A percentile compares a stretch with the other conserved stretches of the same genome.
Evolutionary conservation across 2,888 invertebrate genomes (phyloP).

Genomic region (Hartigia nigra): DNA sequence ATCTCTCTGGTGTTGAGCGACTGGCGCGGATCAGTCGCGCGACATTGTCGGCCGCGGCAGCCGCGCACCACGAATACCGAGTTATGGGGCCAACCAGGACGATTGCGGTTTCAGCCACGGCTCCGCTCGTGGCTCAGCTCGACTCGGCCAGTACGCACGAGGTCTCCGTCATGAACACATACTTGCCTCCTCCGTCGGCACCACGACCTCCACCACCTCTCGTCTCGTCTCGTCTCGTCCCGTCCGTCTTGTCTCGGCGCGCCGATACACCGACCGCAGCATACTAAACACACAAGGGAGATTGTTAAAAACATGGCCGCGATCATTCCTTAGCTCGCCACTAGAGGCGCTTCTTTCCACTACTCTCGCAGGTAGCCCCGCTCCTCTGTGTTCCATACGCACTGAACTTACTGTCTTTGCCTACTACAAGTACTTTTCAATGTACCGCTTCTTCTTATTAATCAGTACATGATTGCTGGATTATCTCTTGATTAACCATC

Average conservation of each 20-base stretch:
- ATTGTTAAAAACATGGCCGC: conserved; percentile 58
- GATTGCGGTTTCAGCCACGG: conserved; percentile 6
- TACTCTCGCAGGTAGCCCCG: conserved; percentile 14
- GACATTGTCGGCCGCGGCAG: conserved; percentile 23
- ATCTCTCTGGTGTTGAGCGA: neutral
- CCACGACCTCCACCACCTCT: conserved; percentile 31
- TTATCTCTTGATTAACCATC: neutral
- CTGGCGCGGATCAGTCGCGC: conserved; percentile 21
- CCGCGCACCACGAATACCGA: conserved; percentile 6
- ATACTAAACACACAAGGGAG: conserved; percentile 54
- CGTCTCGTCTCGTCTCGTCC: conserved; percentile 22
- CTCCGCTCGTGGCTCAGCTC: conserved; percentile 37
- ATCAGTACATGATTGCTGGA: neutral
- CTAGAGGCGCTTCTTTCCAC: conserved; percentile 18
- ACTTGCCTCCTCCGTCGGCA: conserved; percentile 37
- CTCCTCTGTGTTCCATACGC: neutral
- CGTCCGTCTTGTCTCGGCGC: conserved; percentile 31
- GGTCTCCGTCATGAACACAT: conserved; percentile 45
- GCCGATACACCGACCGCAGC: conserved; percentile 56
- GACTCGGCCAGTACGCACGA: conserved; percentile 49
- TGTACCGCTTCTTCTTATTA: neutral
- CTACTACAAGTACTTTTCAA: neutral
- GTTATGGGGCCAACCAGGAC: conserved; percentile 7
- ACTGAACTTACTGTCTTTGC: neutral
- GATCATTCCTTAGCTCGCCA: conserved; percentile 25